Conservation (phyloP, 2,888 invertebrate genomes). For the Leptogaster cylindrica region DNA sequence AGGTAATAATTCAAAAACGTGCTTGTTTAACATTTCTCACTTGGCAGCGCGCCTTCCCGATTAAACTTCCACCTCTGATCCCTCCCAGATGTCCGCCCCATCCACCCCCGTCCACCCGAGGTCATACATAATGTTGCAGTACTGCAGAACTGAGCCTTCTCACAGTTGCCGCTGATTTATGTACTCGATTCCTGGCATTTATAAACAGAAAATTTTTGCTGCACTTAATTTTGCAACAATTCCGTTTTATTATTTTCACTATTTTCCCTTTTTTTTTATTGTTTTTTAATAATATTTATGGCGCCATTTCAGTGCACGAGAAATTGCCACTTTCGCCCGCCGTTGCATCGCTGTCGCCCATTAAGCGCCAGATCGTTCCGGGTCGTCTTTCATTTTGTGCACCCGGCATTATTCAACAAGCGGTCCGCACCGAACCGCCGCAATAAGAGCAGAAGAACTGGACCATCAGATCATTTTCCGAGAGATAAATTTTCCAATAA, state of each 20-base stretch:
- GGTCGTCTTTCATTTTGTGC: constrained; percentile 8
- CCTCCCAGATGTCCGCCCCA: too few species aligned
- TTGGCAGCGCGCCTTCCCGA: constrained; percentile 19
- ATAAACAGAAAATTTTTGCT: constrained; percentile 31
- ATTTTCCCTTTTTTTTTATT: constrained; percentile 24
- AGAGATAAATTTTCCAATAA: constrained; percentile 40
- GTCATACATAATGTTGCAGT: neutral
- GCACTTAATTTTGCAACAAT: constrained; percentile 36
- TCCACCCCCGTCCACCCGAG: neutral
- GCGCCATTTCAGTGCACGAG: constrained; percentile 21
- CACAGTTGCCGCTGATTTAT: constrained; percentile 25
- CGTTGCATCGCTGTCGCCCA: constrained; percentile 16
- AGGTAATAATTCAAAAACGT: constrained; percentile 37
- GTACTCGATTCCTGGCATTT: constrained; percentile 36
- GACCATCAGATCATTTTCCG: constrained; percentile 38
- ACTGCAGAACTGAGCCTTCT: constrained; percentile 2
- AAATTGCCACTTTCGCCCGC: constrained; percentile 24
- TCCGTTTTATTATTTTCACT: constrained; percentile 22
- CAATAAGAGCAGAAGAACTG: constrained; percentile 3
- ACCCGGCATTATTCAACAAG: constrained; percentile 32
- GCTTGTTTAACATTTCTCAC: constrained; percentile 32
- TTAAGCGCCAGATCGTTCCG: constrained; percentile 2
- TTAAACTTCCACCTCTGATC: constrained; percentile 26
- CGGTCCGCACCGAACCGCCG: neutral
- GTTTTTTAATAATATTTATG: constrained; percentile 40